phyloP scores from a whole-genome alignment of 2,888 invertebrate genomes.

The Pristionchus fissidentatus region DNA sequence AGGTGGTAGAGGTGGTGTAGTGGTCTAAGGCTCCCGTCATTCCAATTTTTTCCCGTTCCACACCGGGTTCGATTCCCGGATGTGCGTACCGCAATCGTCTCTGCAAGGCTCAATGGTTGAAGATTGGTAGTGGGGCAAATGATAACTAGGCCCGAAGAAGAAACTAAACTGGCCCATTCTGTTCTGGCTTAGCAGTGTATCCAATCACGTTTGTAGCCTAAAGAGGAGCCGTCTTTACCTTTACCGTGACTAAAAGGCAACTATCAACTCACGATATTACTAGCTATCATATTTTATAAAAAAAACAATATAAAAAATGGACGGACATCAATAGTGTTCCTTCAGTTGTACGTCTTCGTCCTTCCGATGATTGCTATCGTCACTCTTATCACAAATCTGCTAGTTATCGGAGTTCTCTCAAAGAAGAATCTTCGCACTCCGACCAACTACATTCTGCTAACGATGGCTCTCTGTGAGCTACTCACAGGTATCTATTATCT shows the following conservation, averaged over 20 bases:
- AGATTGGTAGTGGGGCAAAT: no score
- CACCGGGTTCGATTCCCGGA: not conserved
- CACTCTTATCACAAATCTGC: conserved; percentile 58
- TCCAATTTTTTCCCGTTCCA: not conserved
- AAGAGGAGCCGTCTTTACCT: not conserved
- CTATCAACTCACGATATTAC: not conserved
- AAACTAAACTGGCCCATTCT: no score
- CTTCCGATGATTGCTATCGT: conserved; percentile 57
- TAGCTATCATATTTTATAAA: no score
- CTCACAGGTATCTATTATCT: conserved; percentile 54
- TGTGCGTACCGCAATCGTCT: no score
- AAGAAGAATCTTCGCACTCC: conserved; percentile 59
- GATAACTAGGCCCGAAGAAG: no score
- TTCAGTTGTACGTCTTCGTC: conserved; percentile 57
- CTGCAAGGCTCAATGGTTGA: no score
- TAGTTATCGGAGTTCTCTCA: conserved; percentile 58
- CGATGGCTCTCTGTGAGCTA: conserved; percentile 61
- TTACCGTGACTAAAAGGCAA: not conserved
- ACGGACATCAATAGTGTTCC: not conserved
- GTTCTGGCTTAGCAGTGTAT: not conserved
- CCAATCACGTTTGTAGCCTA: not conserved
- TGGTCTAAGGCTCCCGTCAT: no score
- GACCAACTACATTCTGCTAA: conserved; percentile 60
- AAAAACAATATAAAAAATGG: no score
- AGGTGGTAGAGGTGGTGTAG: no score